Conservation (phyloP, 2,113 vertebrate genomes). For the Atherinomorus stipes region DNA sequence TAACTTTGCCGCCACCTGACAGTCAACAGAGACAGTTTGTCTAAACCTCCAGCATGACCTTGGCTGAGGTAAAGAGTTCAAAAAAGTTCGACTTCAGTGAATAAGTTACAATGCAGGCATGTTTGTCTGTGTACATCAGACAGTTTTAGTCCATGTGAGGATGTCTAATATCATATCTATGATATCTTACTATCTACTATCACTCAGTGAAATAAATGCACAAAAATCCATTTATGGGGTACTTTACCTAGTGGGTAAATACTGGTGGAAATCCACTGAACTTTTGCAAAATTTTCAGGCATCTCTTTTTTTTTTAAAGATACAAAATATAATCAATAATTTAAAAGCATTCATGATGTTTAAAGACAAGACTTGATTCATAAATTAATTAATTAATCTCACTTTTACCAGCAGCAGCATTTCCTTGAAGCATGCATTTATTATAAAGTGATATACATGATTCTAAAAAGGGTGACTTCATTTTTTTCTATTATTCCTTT, state of each 20-base stretch:
- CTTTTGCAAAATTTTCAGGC: not conserved
- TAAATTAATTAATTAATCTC: not conserved
- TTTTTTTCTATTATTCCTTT: no score
- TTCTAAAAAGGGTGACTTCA: no score
- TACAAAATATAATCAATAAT: no score
- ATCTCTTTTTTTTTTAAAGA: no score
- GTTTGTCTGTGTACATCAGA: conserved; percentile 14
- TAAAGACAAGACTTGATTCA: no score
- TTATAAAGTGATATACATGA: no score
- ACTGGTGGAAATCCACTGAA: not conserved
- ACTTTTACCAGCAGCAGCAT: no score
- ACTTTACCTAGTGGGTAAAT: no score
- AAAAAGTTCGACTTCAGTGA: conserved; percentile 4
- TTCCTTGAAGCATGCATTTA: no score
- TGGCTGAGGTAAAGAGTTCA: conserved; percentile 39
- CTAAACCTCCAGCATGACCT: conserved; percentile 45
- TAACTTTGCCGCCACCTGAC: conserved; percentile 8
- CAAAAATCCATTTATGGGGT: no score
- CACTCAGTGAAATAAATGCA: not conserved
- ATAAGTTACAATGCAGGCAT: conserved; percentile 4
- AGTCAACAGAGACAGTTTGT: conserved; percentile 33
- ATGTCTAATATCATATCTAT: no score
- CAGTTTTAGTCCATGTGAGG: not conserved
- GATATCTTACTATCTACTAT: not conserved
- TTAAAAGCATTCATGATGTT: no score